Conservation (phyloP, 1,140 invertebrate genomes). For the Heliconius hewitsoni region DNA sequence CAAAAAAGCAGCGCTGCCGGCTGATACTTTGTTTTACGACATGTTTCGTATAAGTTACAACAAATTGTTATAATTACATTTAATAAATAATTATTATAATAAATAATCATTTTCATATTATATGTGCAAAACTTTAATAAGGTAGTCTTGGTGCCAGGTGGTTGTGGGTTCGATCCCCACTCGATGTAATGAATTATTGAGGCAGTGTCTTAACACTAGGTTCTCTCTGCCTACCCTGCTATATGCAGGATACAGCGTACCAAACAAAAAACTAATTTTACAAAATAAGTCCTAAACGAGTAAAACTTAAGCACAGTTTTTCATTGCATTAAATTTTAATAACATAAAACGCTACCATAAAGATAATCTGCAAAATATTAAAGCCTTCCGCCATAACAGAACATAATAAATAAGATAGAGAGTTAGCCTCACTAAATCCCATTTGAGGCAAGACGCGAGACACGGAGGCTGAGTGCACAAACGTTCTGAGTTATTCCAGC, state of each 20-base stretch:
- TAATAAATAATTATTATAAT: not conserved
- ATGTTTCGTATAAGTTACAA: constrained; percentile 59
- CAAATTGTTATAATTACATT: constrained; percentile 47
- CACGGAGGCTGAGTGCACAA: constrained; percentile 52
- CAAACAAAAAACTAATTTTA: not conserved
- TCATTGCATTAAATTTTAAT: not conserved
- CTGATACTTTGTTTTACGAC: constrained; percentile 68
- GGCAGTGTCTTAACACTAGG: not conserved
- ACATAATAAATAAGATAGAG: constrained; percentile 55
- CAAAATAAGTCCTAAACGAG: too few relatives aligned
- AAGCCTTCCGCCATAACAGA: constrained; percentile 39
- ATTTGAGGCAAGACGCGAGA: constrained; percentile 60
- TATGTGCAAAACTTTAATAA: too few relatives aligned
- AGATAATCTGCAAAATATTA: constrained; percentile 6
- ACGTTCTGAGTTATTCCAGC: constrained; percentile 63
- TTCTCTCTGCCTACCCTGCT: too few relatives aligned
- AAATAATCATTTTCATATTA: too few relatives aligned
- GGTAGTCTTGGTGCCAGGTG: too few relatives aligned
- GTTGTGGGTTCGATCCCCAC: too few relatives aligned
- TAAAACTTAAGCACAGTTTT: too few relatives aligned
- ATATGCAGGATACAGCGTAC: too few relatives aligned
- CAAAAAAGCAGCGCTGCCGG: constrained; percentile 67
- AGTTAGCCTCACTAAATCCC: constrained; percentile 66
- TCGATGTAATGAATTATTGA: too few relatives aligned
- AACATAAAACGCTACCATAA: not conserved